Evolutionary conservation across 2,113 vertebrate species (phyloP).

Genomic region (Erythrolamprus reginae): DNA sequence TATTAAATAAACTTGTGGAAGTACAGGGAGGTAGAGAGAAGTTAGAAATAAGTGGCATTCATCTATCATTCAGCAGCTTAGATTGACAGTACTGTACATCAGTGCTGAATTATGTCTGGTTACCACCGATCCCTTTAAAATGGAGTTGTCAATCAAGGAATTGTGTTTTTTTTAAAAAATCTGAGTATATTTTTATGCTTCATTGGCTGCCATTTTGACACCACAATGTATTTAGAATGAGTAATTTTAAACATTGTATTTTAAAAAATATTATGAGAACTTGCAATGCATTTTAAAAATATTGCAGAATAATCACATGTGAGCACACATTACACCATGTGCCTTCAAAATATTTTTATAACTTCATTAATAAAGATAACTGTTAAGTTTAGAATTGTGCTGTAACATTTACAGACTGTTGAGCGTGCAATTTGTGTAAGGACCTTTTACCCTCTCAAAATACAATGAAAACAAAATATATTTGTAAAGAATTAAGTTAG

Average conservation of each 20-base stretch:
- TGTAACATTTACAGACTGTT: background rate
- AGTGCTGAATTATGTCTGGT: background rate
- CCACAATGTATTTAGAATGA: background rate
- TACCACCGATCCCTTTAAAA: background rate
- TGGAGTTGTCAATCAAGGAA: background rate
- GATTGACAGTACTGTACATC: background rate
- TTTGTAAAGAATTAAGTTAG: background rate
- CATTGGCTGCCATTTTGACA: background rate
- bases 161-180: background rate
- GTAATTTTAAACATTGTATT: background rate
- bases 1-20: background rate
- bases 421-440: background rate
- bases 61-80: background rate
- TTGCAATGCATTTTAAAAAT: background rate
- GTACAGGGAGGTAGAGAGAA: background rate
- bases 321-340: background rate
- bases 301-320: background rate
- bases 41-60: background rate
- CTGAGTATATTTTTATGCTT: background rate
- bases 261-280: no score
- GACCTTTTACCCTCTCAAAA: background rate
- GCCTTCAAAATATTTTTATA: background rate
- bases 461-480: background rate
- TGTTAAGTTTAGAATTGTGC: background rate
- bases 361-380: background rate